A percentile compares a stretch with the other conserved stretches of the same genome.
phyloP scores from a whole-genome alignment of 2,113 vertebrate genomes.

The Phyllopteryx taeniolatus region DNA sequence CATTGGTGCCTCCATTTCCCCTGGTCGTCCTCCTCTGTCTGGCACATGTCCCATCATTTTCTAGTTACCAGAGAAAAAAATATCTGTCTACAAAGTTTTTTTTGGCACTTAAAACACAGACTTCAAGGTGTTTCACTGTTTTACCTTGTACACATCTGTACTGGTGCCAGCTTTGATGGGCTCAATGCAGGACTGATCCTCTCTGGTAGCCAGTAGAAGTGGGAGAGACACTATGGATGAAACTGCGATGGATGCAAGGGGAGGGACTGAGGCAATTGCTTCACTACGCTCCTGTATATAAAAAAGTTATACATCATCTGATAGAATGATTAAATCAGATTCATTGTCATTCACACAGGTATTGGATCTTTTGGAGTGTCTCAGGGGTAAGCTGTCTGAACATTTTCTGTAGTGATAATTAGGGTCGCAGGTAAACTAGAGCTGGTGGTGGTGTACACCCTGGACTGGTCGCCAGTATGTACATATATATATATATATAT shows the following conservation, averaged over 20 bases:
- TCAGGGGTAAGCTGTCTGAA: background rate
- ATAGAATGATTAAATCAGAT: background rate
- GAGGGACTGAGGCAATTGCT: conserved; percentile 49
- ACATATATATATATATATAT: too few species aligned
- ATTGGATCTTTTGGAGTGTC: background rate
- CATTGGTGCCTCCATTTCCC: conserved; percentile 85
- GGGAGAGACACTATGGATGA: conserved; percentile 67
- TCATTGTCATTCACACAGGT: background rate
- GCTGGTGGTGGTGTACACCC: too few species aligned
- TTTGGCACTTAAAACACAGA: background rate
- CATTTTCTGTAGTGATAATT: too few species aligned
- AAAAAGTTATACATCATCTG: background rate
- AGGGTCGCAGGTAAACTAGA: too few species aligned
- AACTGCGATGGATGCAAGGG: conserved; percentile 33
- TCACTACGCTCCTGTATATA: conserved; percentile 57
- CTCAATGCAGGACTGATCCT: conserved; percentile 76
- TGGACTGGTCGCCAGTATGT: too few species aligned
- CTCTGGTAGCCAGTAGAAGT: conserved; percentile 77
- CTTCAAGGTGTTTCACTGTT: background rate
- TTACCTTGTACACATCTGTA: conserved; percentile 79
- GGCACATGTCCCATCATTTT: conserved; percentile 81
- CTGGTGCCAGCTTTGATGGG: conserved; percentile 66
- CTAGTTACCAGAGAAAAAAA: conserved; percentile 53
- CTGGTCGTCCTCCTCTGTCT: conserved; percentile 83
- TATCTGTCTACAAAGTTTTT: background rate